Evolutionary conservation across 2,797 vertebrate species (phyloP).

Genomic region (Arctocebus calabarensis): DNA sequence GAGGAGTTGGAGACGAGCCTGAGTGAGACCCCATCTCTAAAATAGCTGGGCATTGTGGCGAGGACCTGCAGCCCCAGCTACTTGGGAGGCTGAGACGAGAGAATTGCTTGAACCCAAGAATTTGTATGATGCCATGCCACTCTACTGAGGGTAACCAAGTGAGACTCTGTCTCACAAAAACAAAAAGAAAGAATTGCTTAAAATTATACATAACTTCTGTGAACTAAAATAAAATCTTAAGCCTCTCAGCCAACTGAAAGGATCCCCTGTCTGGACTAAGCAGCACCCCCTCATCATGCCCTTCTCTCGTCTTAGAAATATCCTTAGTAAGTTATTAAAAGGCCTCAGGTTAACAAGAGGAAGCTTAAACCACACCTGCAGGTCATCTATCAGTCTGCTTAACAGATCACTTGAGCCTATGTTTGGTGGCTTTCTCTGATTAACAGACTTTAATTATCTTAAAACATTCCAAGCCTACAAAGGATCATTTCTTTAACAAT

Average conservation of each 20-base stretch:
- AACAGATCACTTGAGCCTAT: background rate
- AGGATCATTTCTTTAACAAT: background rate
- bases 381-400: background rate
- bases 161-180: too few relatives aligned
- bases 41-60: too few relatives aligned
- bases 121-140: too few relatives aligned
- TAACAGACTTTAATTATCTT: background rate
- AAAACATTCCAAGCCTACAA: background rate
- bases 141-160: too few relatives aligned
- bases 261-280: background rate
- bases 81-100: too few relatives aligned
- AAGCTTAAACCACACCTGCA: background rate
- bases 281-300: background rate
- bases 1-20: too few relatives aligned
- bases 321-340: background rate
- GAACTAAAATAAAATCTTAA: background rate
- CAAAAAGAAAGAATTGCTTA: background rate
- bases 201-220: conserved; percentile 11
- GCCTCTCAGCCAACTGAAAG: background rate
- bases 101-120: too few relatives aligned
- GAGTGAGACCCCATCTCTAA: too few relatives aligned
- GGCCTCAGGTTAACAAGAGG: background rate
- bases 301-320: background rate
- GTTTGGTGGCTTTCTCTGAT: background rate
- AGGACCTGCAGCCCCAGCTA: too few relatives aligned